These are phyloP conservation scores for Chaetorhynchus papuensis DNA, from an alignment of 2,113 vertebrate species.

Conservation along the genomic window DNA sequence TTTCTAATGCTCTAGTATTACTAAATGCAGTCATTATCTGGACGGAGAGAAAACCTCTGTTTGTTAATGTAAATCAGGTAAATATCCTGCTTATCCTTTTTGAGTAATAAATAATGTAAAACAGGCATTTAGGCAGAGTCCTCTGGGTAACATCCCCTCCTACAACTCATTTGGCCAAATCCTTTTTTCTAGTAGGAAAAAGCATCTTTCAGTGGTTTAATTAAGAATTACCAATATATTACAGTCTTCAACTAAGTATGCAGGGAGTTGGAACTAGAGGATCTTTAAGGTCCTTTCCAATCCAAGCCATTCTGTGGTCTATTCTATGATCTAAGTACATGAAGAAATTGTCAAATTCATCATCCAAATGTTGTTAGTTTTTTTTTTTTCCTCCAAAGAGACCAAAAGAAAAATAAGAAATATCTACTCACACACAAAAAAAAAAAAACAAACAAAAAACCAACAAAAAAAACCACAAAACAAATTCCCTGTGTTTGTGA, in stretches of 20 bases:
- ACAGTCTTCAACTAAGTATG: not conserved
- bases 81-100: not conserved
- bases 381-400: not conserved
- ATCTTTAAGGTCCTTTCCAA: not conserved
- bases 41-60: not conserved
- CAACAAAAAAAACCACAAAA: too few relatives aligned
- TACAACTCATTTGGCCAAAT: not conserved
- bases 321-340: not conserved
- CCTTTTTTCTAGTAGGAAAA: not conserved
- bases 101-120: not conserved
- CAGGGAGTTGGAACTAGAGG: not conserved
- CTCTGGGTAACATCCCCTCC: not conserved
- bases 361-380: fast-evolving
- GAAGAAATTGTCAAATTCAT: not conserved
- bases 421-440: not conserved
- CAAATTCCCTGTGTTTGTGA: not conserved
- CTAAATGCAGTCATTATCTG: not conserved
- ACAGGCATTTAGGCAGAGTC: not conserved
- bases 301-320: not conserved
- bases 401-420: not conserved
- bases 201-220: not conserved
- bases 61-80: not conserved
- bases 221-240: not conserved
- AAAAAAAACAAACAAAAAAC: too few relatives aligned
- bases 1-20: not conserved